Base-by-base conservation (phyloP, 1,140 invertebrate genomes). In the Drosophila arizonae region DNA sequence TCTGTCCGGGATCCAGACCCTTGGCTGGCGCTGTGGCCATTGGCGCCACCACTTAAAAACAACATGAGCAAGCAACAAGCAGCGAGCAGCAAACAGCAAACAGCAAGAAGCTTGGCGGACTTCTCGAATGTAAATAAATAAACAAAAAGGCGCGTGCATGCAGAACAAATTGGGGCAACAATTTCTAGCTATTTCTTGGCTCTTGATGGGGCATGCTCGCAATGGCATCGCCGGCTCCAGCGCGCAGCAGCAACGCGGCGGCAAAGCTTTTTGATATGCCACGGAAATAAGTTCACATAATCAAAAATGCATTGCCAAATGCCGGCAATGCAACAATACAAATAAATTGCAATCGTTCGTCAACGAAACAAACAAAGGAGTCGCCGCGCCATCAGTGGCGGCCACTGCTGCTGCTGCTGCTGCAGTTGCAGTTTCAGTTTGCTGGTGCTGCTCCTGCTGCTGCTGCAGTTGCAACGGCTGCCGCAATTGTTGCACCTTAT, bases 291-390 rank as follows among this genome's bases (percentile, higher is more conserved):
- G 84, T 86, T 65, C 79, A 86, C 71, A 81, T 78, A 76, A 87
- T 81, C 78, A 87, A 67, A 81, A 81, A 87, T 79, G 82, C 79
- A 79, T 76, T 77, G 72, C 81, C 87, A 74, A 88, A 87, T 87
- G 84, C 61, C 69, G 78, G 76, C 76, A 84, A 88, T 84, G 84
- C 84, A 87, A 87, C 85, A 87, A 88, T 87, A 87, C 77, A 87
- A 87, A 87, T 87, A 87, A 87, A 87, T 87, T 87, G 84, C 84
- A 84, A 80, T 84, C 84, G 87, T 89, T 79, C 84, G 87, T 87
- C 82, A 87, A 81, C 76, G 10, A 41, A 60, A 13, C 33, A 78
- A 77, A 88, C 85, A 88, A 88, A 82, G 81, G 76, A 87, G 51
- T 79, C 58, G 79, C 66, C 69, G 76, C 72, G 28, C 24, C 64